Evolutionary conservation across 2,113 vertebrate species (phyloP).

Genomic region (Octodon degus): DNA sequence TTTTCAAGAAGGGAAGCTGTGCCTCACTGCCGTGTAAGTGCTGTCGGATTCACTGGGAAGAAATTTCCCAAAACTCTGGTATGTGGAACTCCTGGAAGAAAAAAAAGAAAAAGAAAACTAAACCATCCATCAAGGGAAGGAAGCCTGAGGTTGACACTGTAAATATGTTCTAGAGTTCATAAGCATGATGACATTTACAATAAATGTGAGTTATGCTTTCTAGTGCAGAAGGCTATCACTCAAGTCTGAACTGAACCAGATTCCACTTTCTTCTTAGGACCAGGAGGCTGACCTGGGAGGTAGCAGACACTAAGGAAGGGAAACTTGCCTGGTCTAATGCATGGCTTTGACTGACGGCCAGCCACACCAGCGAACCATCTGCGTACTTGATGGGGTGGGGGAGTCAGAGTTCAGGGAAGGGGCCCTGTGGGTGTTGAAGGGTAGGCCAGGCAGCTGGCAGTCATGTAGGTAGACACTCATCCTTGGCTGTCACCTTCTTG

Average conservation of each 20-base stretch:
- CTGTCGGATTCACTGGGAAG: constrained; percentile 59
- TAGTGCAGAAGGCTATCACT: constrained; percentile 46
- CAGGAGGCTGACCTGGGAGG: not conserved
- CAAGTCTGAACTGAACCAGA: constrained; percentile 60
- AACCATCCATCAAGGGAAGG: constrained; percentile 59
- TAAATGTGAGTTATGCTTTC: constrained; percentile 66
- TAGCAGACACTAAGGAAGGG: not conserved
- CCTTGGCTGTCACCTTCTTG: not conserved
- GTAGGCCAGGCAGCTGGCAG: not conserved
- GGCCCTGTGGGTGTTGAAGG: not conserved
- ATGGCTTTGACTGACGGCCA: not conserved
- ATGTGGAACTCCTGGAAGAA: constrained; percentile 48
- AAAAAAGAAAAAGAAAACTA: not conserved
- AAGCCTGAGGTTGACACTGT: constrained; percentile 56
- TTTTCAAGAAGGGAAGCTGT: constrained; percentile 12
- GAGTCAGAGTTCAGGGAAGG: not conserved
- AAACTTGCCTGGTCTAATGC: not conserved
- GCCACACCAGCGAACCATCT: not conserved
- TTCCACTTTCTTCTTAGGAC: constrained; percentile 55
- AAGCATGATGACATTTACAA: constrained; percentile 58
- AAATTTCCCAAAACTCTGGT: constrained; percentile 49
- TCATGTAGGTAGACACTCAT: not conserved
- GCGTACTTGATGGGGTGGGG: not conserved
- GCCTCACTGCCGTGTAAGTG: not conserved
- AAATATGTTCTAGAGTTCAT: constrained; percentile 44